Percentiles rank a stretch among this genome's conserved stretches.
phyloP scores from a whole-genome alignment of 2,797 vertebrate species.

The Coregonus suidteri region DNA sequence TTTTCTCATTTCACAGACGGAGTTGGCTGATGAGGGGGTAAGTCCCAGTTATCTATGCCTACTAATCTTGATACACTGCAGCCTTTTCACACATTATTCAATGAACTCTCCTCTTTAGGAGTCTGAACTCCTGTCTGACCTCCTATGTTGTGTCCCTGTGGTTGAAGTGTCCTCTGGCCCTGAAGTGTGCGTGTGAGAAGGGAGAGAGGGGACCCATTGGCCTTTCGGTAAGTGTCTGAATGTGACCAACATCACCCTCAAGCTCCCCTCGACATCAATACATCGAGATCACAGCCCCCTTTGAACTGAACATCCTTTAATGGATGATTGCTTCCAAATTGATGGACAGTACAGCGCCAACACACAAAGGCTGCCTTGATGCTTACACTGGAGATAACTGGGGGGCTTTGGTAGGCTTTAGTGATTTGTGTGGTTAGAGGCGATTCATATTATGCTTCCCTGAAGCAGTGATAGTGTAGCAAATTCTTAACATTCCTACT shows the following conservation, averaged over 20 bases:
- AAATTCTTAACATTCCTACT: constrained; percentile 57
- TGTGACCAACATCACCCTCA: background rate
- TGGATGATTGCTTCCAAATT: background rate
- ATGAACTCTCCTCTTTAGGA: constrained; percentile 11
- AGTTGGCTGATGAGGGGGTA: constrained; percentile 82
- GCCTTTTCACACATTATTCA: constrained; percentile 14
- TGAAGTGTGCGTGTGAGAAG: constrained; percentile 84
- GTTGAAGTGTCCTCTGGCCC: constrained; percentile 79
- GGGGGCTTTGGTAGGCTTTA: constrained; percentile 36
- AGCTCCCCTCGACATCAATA: background rate
- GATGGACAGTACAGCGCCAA: constrained; percentile 15
- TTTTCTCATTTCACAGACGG: constrained; percentile 73
- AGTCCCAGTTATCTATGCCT: constrained; percentile 40
- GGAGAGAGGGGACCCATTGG: constrained; percentile 84
- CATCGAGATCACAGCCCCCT: constrained; percentile 3
- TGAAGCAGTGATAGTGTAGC: constrained; percentile 52
- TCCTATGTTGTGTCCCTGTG: constrained; percentile 31
- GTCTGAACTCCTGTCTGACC: background rate
- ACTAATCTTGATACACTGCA: background rate
- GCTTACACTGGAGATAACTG: constrained; percentile 50
- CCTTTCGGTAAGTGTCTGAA: constrained; percentile 79
- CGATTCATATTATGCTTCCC: constrained; percentile 26
- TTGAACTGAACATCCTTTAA: constrained; percentile 18
- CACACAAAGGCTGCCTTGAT: constrained; percentile 45
- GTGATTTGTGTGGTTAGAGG: constrained; percentile 37